These are phyloP conservation scores for Psococerastis gibbosa DNA, from an alignment of 2,888 invertebrate species.

Conservation along the genomic window DNA sequence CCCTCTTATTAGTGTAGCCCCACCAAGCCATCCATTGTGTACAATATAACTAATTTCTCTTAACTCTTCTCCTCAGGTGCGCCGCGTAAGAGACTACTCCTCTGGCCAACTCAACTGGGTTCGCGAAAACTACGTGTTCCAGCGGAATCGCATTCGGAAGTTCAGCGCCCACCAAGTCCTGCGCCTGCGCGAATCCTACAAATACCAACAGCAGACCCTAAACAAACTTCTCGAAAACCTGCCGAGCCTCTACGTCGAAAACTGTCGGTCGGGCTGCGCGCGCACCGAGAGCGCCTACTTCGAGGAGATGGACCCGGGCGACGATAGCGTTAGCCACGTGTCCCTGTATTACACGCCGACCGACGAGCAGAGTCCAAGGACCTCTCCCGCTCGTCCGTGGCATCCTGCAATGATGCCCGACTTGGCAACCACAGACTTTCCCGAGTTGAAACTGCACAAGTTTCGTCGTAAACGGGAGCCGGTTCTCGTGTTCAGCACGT, in stretches of 20 bases:
- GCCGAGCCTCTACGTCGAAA: slow-evolving; percentile 78
- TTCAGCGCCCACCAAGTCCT: slow-evolving; percentile 86
- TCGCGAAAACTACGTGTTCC: slow-evolving; percentile 87
- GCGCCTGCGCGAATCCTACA: slow-evolving; percentile 77
- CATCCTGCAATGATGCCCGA: neutral
- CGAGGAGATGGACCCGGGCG: slow-evolving; percentile 25
- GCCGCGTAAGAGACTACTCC: slow-evolving; percentile 81
- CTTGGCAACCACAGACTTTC: too few species aligned
- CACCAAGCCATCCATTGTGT: too few species aligned
- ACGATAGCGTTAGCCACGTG: slow-evolving; percentile 37
- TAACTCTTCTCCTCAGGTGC: slow-evolving; percentile 41
- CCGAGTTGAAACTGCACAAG: too few species aligned
- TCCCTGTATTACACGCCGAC: slow-evolving; percentile 71
- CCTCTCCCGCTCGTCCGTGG: neutral
- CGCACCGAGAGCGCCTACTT: slow-evolving; percentile 55
- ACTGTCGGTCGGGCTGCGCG: slow-evolving; percentile 72
- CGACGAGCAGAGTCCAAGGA: slow-evolving; percentile 28
- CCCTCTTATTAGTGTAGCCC: slow-evolving; percentile 11
- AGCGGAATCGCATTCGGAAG: slow-evolving; percentile 82
- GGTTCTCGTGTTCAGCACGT: too few species aligned
- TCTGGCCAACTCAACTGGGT: slow-evolving; percentile 82
- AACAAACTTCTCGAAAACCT: slow-evolving; percentile 87
- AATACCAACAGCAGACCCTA: slow-evolving; percentile 86
- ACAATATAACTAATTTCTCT: too few species aligned
- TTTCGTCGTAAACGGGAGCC: too few species aligned